phyloP scores from a whole-genome alignment of 2,888 invertebrate genomes.

The Torymus tubicola region DNA sequence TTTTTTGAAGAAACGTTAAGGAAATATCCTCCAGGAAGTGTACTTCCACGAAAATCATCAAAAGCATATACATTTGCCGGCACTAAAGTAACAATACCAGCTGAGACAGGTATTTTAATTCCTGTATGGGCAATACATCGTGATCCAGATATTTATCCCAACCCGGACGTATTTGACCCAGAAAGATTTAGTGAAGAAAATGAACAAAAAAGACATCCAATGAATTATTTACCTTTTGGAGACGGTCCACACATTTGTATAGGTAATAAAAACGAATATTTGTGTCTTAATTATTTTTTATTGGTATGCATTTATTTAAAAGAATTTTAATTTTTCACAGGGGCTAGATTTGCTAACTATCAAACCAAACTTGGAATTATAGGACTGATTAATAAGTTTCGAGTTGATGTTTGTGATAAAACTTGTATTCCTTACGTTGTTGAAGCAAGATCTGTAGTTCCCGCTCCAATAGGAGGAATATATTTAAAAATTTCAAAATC shows the following conservation, averaged over 20 bases:
- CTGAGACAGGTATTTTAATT: slow-evolving; percentile 60
- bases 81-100: slow-evolving; percentile 61
- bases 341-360: slow-evolving; percentile 67
- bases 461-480: slow-evolving; percentile 66
- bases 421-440: slow-evolving; percentile 66
- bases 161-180: slow-evolving; percentile 66
- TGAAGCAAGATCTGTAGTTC: slow-evolving; percentile 62
- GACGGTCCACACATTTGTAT: slow-evolving; percentile 68
- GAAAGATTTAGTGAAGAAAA: slow-evolving; percentile 64
- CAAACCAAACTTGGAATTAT: slow-evolving; percentile 74
- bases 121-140: slow-evolving; percentile 64
- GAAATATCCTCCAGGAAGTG: slow-evolving; percentile 47
- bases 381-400: slow-evolving; percentile 69
- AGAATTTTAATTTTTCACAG: slow-evolving; percentile 29
- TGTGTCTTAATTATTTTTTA: neutral
- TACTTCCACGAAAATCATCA: slow-evolving; percentile 52
- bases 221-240: slow-evolving; percentile 65
- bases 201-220: slow-evolving; percentile 60
- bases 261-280: slow-evolving; percentile 58
- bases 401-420: slow-evolving; percentile 69
- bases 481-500: slow-evolving; percentile 66
- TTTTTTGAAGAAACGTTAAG: slow-evolving; percentile 48
- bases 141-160: slow-evolving; percentile 65
- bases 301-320: neutral
- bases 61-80: slow-evolving; percentile 63